phyloP scores from a whole-genome alignment of 1,140 invertebrate genomes.

The Psix sp. region DNA sequence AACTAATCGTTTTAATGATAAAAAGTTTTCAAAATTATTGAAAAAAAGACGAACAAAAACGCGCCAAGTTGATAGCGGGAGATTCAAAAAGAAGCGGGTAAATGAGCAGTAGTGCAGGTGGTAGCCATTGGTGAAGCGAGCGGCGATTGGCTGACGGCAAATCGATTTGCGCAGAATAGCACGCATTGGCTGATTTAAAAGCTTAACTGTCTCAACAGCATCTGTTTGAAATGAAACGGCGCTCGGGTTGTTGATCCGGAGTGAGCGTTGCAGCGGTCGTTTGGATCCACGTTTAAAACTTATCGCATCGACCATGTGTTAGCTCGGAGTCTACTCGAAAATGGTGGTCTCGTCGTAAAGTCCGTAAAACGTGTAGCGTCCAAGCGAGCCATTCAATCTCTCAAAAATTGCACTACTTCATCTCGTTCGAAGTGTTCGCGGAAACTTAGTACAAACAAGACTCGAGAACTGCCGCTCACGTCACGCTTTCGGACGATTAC shows the following conservation, averaged over 20 bases:
- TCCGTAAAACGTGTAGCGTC: constrained; percentile 26
- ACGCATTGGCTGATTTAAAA: constrained; percentile 36
- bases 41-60: not conserved
- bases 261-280: constrained; percentile 4
- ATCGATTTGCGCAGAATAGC: constrained; percentile 3
- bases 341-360: constrained; percentile 35
- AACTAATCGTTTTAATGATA: too few species aligned
- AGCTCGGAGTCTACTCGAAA: constrained; percentile 3
- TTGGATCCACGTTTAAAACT: constrained; percentile 17
- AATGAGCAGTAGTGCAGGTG: not conserved
- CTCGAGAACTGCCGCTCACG: not conserved
- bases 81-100: too few species aligned
- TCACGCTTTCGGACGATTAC: constrained; percentile 42
- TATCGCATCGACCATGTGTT: constrained; percentile 40
- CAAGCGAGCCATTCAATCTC: not conserved
- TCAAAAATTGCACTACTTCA: too few species aligned
- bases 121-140: not conserved
- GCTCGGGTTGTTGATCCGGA: constrained; percentile 41
- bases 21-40: too few species aligned
- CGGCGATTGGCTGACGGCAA: constrained; percentile 13
- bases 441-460: not conserved
- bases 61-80: not conserved
- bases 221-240: constrained; percentile 57
- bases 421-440: too few species aligned
- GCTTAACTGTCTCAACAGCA: constrained; percentile 28